Evolutionary conservation across 2,888 invertebrate genomes (phyloP).

Genomic region (Syritta pipiens): DNA sequence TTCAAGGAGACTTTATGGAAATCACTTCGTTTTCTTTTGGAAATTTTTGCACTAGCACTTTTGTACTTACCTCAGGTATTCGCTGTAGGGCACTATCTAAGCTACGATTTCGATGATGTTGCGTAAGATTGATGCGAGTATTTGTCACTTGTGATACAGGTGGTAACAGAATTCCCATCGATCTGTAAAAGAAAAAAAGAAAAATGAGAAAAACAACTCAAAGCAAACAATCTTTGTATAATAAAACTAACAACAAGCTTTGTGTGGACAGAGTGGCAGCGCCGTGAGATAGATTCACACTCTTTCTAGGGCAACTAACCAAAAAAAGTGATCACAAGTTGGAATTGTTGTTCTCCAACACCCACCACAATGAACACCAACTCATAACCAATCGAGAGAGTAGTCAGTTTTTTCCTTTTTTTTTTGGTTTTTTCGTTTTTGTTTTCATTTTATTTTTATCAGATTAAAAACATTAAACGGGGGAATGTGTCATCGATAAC

Average conservation of each 20-base stretch:
- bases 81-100: slow-evolving; percentile 93
- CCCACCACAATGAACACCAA: background rate
- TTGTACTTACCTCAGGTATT: slow-evolving; percentile 87
- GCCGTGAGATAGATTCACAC: background rate
- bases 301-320: slow-evolving; percentile 1
- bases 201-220: background rate
- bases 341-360: slow-evolving; percentile 14
- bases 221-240: background rate
- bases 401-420: background rate
- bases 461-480: background rate
- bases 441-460: slow-evolving; percentile 29
- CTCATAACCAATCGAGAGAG: background rate
- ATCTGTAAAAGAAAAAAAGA: slow-evolving; percentile 73
- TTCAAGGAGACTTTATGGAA: too few relatives aligned
- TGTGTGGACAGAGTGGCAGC: background rate
- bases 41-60: background rate
- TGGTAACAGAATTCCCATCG: slow-evolving; percentile 79
- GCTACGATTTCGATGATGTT: slow-evolving; percentile 93
- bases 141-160: slow-evolving; percentile 80
- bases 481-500: slow-evolving; percentile 18
- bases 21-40: background rate
- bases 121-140: slow-evolving; percentile 80
- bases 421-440: background rate
- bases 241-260: slow-evolving; percentile 28
- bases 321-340: slow-evolving; percentile 21